Evolutionary conservation across 2,113 vertebrate genomes (phyloP).

Genomic region (Ramphastos sulfuratus): DNA sequence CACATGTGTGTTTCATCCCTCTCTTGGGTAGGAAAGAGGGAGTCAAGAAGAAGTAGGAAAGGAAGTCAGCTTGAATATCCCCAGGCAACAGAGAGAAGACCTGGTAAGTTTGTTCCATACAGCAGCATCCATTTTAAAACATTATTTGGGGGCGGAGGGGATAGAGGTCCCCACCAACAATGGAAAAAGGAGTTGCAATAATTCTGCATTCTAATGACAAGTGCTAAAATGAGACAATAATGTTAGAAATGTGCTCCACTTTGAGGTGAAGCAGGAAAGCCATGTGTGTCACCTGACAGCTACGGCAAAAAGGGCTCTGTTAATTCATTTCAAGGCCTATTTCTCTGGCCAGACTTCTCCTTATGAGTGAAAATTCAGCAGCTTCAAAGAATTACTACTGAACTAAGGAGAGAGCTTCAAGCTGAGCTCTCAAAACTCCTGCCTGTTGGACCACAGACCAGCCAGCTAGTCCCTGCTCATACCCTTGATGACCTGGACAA

Average conservation of each 20-base stretch:
- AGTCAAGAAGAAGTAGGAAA: neutral
- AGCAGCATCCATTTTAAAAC: neutral
- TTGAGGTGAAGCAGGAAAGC: slow-evolving; percentile 12
- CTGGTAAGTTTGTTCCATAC: neutral
- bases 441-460: neutral
- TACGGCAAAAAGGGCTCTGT: neutral
- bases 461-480: neutral
- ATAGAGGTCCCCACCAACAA: neutral
- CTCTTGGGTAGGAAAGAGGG: neutral
- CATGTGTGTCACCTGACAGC: neutral
- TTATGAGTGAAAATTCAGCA: neutral
- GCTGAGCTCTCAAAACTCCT: neutral
- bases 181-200: neutral
- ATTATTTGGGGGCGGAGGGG: no score
- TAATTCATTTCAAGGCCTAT: neutral
- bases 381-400: neutral
- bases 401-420: neutral
- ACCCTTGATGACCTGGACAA: neutral
- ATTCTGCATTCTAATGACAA: slow-evolving; percentile 14
- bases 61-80: neutral
- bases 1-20: neutral
- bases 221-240: slow-evolving; percentile 32
- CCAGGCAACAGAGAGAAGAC: slow-evolving; percentile 2
- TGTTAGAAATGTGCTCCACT: slow-evolving; percentile 6
- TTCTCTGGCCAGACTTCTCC: neutral